phyloP scores from a whole-genome alignment of 2,888 invertebrate genomes.

The Volucella inflata region DNA sequence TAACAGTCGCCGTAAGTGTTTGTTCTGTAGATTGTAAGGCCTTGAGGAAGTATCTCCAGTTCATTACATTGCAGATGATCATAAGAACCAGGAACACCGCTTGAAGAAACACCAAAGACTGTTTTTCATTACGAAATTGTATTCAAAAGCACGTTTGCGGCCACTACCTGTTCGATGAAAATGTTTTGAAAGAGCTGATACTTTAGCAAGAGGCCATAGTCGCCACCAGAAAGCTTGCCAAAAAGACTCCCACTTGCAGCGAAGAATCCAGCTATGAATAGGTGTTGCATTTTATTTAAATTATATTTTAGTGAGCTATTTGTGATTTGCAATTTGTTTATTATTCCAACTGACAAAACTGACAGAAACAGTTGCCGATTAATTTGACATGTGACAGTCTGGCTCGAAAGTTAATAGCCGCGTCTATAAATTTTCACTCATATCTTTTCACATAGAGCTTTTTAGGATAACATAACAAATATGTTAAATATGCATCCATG shows the following conservation, averaged over 20 bases:
- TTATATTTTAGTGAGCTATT: background rate
- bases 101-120: conserved; percentile 78
- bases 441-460: too few relatives aligned
- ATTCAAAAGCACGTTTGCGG: background rate
- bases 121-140: conserved; percentile 22
- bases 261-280: conserved; percentile 84
- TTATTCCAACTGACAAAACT: too few relatives aligned
- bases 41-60: conserved; percentile 86
- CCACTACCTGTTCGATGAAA: conserved; percentile 40
- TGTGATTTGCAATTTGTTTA: too few relatives aligned
- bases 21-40: conserved; percentile 85
- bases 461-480: too few relatives aligned
- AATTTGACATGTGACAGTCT: too few relatives aligned
- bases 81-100: conserved; percentile 84
- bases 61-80: conserved; percentile 85
- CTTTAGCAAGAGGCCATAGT: conserved; percentile 63
- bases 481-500: too few relatives aligned
- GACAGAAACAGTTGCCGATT: too few relatives aligned
- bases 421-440: too few relatives aligned
- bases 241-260: conserved; percentile 86
- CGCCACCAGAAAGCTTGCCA: conserved; percentile 85
- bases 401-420: too few relatives aligned
- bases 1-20: conserved; percentile 86
- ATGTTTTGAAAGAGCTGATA: conserved; percentile 26
- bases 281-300: conserved; percentile 38